phyloP scores from a whole-genome alignment of 2,797 vertebrate genomes.

The Urocyon cinereoargenteus region DNA sequence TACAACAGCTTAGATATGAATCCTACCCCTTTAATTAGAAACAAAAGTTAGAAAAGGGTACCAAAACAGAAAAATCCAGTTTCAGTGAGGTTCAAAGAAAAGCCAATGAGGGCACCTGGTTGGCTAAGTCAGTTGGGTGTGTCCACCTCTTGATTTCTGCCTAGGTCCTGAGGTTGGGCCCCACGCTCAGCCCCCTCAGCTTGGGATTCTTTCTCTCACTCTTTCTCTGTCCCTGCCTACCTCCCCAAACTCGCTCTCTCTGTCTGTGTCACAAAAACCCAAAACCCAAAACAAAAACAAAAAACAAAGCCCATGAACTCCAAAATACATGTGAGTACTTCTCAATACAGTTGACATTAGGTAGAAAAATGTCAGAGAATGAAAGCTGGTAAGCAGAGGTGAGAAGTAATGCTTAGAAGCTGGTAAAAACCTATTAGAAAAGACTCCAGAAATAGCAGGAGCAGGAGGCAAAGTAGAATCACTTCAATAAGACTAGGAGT shows the following conservation, averaged over 20 bases:
- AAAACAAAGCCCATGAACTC: background rate
- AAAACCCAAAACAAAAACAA: background rate
- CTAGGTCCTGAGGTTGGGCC: no score
- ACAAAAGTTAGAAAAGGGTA: slow-evolving; percentile 12
- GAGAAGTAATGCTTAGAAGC: background rate
- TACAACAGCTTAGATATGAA: background rate
- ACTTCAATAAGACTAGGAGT: background rate
- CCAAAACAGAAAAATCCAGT: background rate
- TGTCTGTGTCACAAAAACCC: no score
- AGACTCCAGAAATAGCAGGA: background rate
- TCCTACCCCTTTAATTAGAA: background rate
- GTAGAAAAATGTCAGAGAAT: background rate
- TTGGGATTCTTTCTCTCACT: no score
- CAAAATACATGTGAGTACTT: background rate
- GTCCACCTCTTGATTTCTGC: no score
- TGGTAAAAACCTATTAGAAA: background rate
- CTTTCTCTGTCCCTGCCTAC: no score
- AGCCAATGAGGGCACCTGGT: background rate
- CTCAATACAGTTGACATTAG: background rate
- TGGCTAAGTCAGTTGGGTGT: no score
- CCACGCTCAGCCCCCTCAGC: no score
- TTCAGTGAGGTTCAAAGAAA: background rate
- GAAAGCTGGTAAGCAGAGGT: background rate
- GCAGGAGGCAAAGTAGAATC: background rate
- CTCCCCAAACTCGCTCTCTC: no score